A percentile compares a stretch with the other conserved stretches of the same genome.
Conservation (phyloP, 64 coral and sea anemone species). For the Acropora tenuis region DNA sequence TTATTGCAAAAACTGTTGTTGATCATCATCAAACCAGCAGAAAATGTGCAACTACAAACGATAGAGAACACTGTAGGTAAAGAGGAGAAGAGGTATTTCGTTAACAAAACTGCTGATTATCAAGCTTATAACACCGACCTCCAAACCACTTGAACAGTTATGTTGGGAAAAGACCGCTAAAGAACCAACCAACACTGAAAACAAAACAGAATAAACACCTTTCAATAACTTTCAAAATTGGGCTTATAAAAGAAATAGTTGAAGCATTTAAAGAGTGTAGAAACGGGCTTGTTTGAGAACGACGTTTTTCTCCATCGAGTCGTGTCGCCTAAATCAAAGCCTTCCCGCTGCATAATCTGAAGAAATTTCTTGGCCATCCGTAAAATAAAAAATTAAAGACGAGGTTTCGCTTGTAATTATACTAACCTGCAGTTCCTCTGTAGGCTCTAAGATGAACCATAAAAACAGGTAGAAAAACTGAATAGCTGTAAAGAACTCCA, state of each 20-base stretch:
- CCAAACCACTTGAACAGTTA: conserved; percentile 46
- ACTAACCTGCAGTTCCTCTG: neutral
- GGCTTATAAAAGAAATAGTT: too few species aligned
- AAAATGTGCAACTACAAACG: conserved; percentile 51
- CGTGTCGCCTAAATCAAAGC: too few species aligned
- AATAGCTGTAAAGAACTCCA: neutral
- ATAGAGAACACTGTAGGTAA: conserved; percentile 50
- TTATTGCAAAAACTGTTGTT: conserved; percentile 49
- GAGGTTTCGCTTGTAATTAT: neutral
- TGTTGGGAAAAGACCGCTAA: conserved; percentile 41
- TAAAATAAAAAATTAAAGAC: too few species aligned
- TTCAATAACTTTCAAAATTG: too few species aligned
- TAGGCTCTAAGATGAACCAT: neutral
- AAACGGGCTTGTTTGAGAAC: too few species aligned
- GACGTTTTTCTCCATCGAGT: too few species aligned
- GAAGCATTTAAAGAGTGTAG: too few species aligned
- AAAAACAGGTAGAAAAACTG: neutral
- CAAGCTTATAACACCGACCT: conserved; percentile 25
- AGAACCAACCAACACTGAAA: conserved; percentile 51
- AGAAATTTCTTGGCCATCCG: too few species aligned
- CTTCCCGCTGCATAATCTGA: too few species aligned
- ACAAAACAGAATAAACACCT: too few species aligned
- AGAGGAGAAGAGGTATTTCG: conserved; percentile 31
- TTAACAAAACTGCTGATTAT: conserved; percentile 33
- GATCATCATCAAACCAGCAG: conserved; percentile 32